Evolutionary conservation across 2,888 invertebrate species (phyloP), one percentile per base, ranked within the genome.

Genomic region (Tetanocera ferruginea): DNA sequence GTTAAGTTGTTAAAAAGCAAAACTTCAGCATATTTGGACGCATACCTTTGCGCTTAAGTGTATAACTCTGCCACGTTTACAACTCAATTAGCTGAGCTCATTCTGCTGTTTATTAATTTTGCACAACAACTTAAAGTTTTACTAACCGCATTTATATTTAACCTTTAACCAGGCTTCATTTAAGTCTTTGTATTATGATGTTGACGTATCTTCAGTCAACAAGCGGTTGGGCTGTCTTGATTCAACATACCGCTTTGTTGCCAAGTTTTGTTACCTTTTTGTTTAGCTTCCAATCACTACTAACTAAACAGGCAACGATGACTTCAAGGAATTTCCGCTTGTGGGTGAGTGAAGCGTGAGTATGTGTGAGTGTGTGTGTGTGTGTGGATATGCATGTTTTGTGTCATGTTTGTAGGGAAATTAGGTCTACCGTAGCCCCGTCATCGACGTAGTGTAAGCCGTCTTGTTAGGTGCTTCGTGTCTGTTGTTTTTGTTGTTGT

Each of bases 381-480:
- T 19, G 14, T 5, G 60, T 14, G 11, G 25, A 9, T 17, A 5
- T 8, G n/a, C 37, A 31, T 71, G 71, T 19, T 55, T 52, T 71
- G 55, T 55, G 23, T 67, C n/a, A 71, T 60, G 66, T 75, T 75
- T 75, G 55, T 55, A 66, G 66, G 66, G 23, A 75, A 75, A 66
- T 75, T 75, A 34, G 66, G 66, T 73, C 49, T 73, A 62, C 73
- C 60, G 49, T n/a, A 28, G 37, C 34, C 31, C 34, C 31, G 25
- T 5, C 31, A 19, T 31, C 55, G 71, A 67, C 37, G 25, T 34
- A 37, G 49, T 28, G 28, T 55, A n/a, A 28, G 28, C n/a, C 52
- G 70, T 70, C 25, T 17, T 55, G 55, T 34, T n/a, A 31, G 28
- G 14, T 49, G 25, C 51, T 25, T 3, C 28, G 23, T 5, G 25